Conservation (phyloP, 2,797 vertebrate species). For the Aotus griseimembra region DNA sequence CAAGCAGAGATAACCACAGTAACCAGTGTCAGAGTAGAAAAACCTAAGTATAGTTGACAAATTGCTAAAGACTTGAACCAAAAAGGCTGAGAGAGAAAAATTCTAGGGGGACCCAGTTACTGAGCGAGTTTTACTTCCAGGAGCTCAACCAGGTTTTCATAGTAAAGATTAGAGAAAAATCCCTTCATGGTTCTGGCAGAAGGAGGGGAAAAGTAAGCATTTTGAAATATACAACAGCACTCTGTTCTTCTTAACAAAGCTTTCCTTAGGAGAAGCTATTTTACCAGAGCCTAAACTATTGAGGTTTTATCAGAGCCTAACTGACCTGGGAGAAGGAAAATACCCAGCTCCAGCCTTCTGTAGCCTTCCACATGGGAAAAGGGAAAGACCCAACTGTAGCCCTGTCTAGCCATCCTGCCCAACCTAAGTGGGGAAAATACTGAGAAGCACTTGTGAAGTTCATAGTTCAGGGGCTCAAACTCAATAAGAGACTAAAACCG, state of each 20-base stretch:
- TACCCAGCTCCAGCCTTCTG: background rate
- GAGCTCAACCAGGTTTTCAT: background rate
- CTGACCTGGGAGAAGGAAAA: background rate
- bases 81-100: background rate
- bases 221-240: background rate
- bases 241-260: background rate
- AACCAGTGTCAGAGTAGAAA: background rate
- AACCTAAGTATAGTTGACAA: background rate
- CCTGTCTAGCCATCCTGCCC: too few species aligned
- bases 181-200: background rate
- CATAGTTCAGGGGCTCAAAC: background rate
- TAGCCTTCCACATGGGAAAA: background rate
- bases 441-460: background rate
- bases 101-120: too few species aligned
- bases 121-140: background rate
- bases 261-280: background rate
- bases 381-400: background rate
- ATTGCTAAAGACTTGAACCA: background rate
- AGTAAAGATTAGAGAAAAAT: background rate
- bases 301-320: background rate
- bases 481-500: background rate
- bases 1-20: background rate
- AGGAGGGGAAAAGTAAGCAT: background rate
- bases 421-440: background rate
- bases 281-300: background rate